Evolutionary conservation across 2,113 vertebrate genomes (phyloP).

Genomic region (Phyllostomus hastatus): DNA sequence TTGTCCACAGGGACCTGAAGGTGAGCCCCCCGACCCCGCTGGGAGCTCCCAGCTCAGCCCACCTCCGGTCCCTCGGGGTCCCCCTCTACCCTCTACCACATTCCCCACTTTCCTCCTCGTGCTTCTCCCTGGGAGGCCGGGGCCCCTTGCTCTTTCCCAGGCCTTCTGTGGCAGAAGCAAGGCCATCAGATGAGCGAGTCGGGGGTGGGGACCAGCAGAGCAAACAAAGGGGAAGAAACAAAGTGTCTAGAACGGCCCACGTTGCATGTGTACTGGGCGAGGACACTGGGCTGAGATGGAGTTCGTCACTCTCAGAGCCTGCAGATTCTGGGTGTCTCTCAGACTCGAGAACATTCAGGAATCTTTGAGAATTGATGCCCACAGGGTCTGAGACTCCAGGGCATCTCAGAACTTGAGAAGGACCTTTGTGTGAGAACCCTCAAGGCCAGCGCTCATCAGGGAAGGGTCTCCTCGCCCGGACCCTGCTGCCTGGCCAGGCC

Average conservation of each 20-base stretch:
- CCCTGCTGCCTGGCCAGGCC: not conserved
- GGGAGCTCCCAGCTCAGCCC: not conserved
- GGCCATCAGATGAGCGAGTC: not conserved
- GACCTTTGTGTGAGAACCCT: not conserved
- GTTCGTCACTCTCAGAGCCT: not conserved
- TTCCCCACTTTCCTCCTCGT: fast-evolving
- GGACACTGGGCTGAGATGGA: fast-evolving
- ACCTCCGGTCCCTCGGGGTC: fast-evolving
- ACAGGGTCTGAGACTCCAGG: not conserved
- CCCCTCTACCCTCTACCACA: fast-evolving
- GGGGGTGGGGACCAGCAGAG: not conserved
- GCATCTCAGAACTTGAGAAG: not conserved
- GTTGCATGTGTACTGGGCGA: fast-evolving
- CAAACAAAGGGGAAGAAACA: not conserved
- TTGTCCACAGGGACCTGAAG: constrained; percentile 93
- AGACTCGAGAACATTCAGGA: not conserved
- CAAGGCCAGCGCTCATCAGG: fast-evolving
- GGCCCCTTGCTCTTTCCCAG: not conserved
- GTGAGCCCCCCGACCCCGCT: constrained; percentile 69
- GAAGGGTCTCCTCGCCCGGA: no score
- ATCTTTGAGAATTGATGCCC: not conserved
- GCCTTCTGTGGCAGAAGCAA: not conserved
- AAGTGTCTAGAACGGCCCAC: fast-evolving
- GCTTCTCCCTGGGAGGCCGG: not conserved
- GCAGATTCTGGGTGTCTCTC: not conserved